phyloP scores from a whole-genome alignment of 2,888 invertebrate genomes.

The Blastobasis lacticolella region DNA sequence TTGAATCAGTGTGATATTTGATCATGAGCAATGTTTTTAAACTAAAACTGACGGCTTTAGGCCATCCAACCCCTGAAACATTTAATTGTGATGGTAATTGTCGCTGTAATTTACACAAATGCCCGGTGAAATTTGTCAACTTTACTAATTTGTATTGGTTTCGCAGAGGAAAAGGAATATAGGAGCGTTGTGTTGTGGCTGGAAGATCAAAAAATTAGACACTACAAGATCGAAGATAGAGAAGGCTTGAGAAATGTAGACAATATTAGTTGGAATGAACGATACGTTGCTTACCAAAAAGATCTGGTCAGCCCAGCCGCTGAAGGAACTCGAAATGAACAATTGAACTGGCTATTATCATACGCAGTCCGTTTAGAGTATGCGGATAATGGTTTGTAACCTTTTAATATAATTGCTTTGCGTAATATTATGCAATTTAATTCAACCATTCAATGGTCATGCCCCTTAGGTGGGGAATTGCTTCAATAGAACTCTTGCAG shows the following conservation, averaged over 20 bases:
- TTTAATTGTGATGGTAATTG: slow-evolving; percentile 81
- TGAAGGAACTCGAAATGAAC: slow-evolving; percentile 75
- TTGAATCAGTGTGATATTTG: no score
- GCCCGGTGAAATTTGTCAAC: background rate
- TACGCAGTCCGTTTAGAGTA: slow-evolving; percentile 89
- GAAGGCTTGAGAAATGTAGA: slow-evolving; percentile 80
- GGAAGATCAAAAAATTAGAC: slow-evolving; percentile 94
- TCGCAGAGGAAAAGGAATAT: slow-evolving; percentile 85
- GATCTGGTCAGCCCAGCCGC: slow-evolving; percentile 83
- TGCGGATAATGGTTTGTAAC: slow-evolving; percentile 79
- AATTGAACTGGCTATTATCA: slow-evolving; percentile 89
- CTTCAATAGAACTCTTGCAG: no score
- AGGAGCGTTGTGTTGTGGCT: slow-evolving; percentile 90
- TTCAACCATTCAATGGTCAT: no score
- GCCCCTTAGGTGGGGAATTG: no score
- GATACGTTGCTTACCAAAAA: slow-evolving; percentile 81
- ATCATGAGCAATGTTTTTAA: slow-evolving; percentile 78
- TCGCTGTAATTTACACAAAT: background rate
- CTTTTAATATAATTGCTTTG: no score
- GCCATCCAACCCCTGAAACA: slow-evolving; percentile 82
- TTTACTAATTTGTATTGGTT: slow-evolving; percentile 2
- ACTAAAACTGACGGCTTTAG: slow-evolving; percentile 83
- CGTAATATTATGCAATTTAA: no score
- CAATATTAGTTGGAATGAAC: slow-evolving; percentile 80
- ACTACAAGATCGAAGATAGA: slow-evolving; percentile 88